Evolutionary conservation across 2,797 vertebrate genomes (phyloP).

Genomic region (Brachymystax lenok): DNA sequence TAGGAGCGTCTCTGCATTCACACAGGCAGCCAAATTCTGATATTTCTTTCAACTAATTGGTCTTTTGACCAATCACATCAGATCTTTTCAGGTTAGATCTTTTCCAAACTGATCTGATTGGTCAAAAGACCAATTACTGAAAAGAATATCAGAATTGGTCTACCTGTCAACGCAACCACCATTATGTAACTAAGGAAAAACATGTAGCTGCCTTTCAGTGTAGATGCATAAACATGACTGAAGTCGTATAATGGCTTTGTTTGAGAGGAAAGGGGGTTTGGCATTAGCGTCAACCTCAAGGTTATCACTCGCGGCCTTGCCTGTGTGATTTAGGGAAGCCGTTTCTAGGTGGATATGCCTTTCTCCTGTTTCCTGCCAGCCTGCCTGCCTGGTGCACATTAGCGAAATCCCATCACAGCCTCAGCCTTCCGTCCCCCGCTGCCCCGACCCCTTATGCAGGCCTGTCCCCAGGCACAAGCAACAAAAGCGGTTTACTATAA

Average conservation of each 20-base stretch:
- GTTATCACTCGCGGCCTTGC: conserved; percentile 7
- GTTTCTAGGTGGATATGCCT: conserved; percentile 26
- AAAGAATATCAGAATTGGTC: no score
- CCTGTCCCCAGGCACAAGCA: no score
- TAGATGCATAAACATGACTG: background rate
- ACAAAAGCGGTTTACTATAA: no score
- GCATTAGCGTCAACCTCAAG: conserved; percentile 14
- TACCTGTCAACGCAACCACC: background rate
- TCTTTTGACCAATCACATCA: no score
- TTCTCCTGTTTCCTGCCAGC: conserved; percentile 53
- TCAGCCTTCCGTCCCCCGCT: conserved; percentile 25
- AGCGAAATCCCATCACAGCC: conserved; percentile 41
- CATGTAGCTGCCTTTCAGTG: conserved; percentile 1
- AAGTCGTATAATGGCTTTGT: background rate
- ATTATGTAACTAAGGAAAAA: conserved; percentile 17
- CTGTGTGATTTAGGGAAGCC: conserved; percentile 3
- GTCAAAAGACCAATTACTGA: no score
- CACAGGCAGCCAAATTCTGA: no score
- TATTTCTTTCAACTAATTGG: no score
- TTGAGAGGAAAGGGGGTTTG: background rate
- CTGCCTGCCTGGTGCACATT: conserved; percentile 65
- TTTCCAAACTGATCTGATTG: no score
- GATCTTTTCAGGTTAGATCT: no score
- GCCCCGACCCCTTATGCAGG: conserved; percentile 13
- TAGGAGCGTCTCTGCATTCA: conserved; percentile 3